These are phyloP conservation scores for Theristicus caerulescens DNA, from an alignment of 2,113 vertebrate genomes.

Conservation along the genomic window DNA sequence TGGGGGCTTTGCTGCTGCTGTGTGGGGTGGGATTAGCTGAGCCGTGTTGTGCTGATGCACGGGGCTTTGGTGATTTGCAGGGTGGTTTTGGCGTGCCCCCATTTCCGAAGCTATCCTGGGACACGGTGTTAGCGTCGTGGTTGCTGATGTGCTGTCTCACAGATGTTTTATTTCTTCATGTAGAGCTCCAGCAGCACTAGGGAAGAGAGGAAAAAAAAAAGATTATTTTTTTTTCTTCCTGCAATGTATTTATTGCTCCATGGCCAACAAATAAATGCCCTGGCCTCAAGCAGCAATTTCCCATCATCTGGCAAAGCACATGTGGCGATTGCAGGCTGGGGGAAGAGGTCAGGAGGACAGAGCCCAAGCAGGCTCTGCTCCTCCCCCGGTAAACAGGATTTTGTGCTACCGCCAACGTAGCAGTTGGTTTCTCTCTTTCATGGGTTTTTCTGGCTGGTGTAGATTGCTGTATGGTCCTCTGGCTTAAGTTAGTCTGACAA, in stretches of 20 bases:
- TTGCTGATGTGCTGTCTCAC: background rate
- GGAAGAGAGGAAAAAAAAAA: background rate
- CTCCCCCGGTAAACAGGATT: background rate
- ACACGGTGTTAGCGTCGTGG: background rate
- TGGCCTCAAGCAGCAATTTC: background rate
- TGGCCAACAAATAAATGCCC: background rate
- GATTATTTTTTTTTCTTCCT: background rate
- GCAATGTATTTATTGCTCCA: background rate
- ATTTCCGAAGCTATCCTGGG: background rate
- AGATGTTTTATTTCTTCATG: background rate
- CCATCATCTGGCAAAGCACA: background rate
- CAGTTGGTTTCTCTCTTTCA: background rate
- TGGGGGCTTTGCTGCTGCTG: background rate
- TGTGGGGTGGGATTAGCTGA: background rate
- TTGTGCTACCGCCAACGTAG: accelerated
- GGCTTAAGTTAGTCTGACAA: background rate
- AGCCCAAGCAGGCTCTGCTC: background rate
- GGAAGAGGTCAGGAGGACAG: background rate
- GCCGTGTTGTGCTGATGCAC: background rate
- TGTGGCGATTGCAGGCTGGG: background rate
- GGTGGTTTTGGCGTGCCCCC: background rate
- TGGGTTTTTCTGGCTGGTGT: background rate
- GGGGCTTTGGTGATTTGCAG: background rate
- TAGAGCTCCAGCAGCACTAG: background rate
- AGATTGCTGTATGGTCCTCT: background rate